Conservation (phyloP, 1,140 invertebrate genomes). For the Mycetomoellerius zeteki region DNA sequence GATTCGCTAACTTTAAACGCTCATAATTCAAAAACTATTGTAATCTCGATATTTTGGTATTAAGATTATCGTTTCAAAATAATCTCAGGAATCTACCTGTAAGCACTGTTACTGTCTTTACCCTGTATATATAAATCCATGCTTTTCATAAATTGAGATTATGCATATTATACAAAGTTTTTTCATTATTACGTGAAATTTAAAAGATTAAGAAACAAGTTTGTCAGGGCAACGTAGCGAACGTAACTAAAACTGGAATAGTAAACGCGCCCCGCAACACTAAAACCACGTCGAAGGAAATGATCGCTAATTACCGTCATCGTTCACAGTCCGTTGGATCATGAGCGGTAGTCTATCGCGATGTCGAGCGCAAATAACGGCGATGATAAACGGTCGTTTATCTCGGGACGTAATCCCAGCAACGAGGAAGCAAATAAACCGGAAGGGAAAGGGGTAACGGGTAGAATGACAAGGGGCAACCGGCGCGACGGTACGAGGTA, state of each 20-base stretch:
- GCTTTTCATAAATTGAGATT: neutral
- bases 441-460: slow-evolving; percentile 15
- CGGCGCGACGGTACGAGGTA: neutral
- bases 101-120: too few species aligned
- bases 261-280: slow-evolving; percentile 28
- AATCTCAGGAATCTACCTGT: too few species aligned
- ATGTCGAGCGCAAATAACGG: slow-evolving; percentile 35
- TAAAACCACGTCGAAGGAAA: slow-evolving; percentile 6
- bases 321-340: slow-evolving; percentile 19
- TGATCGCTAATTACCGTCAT: slow-evolving; percentile 58
- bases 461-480: neutral
- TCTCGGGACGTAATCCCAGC: slow-evolving; percentile 16
- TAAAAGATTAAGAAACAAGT: neutral
- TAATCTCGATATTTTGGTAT: too few species aligned
- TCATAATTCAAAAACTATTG: too few species aligned
- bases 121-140: neutral
- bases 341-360: slow-evolving; percentile 39
- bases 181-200: neutral
- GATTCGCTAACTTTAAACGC: too few species aligned
- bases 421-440: slow-evolving; percentile 45
- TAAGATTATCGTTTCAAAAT: too few species aligned
- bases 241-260: neutral
- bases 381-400: slow-evolving; percentile 19
- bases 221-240: neutral
- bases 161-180: neutral